Base-by-base conservation (phyloP, 2,797 vertebrate genomes). In the Sebastes variabilis region DNA sequence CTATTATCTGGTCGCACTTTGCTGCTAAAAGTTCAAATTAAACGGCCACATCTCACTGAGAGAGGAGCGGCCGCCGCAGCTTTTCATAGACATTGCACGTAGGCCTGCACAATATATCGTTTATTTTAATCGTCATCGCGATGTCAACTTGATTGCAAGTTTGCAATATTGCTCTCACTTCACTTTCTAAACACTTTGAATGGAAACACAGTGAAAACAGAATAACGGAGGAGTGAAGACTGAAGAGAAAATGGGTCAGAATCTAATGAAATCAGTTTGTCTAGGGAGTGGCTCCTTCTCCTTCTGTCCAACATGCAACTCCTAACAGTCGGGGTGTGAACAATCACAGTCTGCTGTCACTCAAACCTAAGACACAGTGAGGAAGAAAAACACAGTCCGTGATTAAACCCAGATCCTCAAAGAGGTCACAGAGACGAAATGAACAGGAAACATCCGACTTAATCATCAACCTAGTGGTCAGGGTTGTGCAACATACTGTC, bases 401-500 rank as follows among this genome's bases (percentile, higher is more conserved):
- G 72, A 81, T 72, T 76, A 54, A 67, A 82, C 18, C 24, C 77
- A 84, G 61, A 77, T 55, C 71, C 68, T 55, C 22, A 56, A 20
- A 30, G 58, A 84, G 77, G 80, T 84, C 79, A 71, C 16, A 29
- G 16, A 56, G 54, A 78, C 2, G 0, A 55, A 72, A 49, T 4
- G 3, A 70, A 84, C 32, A 75, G 52, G 87, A 81, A 81, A 55
- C 27, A 12, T 36, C 59, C 2, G 0, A 11, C 68, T 58, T 52
- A 46, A 64, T 84, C 29, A 32, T 66, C 66, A 66, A 46, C 5
- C 7, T 0, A 65, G 72, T 4, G 77, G 76, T 80, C 64, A 58
- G 46, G 1, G 55, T 85, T 88, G 74, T 66, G 89, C 71, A 92
- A 88, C 74, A 46, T 0, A 13, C 60, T 5, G 83, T 89, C 81